phyloP scores from a whole-genome alignment of 1,140 invertebrate species.

The Gonioctena quinquepunctata region DNA sequence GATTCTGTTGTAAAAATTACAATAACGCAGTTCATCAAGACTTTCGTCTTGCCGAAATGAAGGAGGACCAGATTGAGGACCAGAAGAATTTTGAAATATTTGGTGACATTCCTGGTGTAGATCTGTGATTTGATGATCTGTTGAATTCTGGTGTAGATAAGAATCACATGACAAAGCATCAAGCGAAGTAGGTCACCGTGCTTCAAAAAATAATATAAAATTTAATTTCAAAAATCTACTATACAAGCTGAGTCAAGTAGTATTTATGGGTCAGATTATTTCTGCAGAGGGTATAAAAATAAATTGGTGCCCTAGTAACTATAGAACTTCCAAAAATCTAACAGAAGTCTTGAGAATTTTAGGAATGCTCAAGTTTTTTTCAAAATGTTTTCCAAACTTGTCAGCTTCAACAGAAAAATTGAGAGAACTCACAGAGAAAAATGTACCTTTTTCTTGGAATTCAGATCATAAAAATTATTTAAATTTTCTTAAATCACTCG shows the following conservation, averaged over 20 bases:
- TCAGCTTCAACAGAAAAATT: slow-evolving; percentile 19
- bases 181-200: too few species aligned
- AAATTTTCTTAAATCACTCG: too few species aligned
- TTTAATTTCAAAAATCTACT: slow-evolving; percentile 49
- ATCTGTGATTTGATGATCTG: too few species aligned
- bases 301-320: slow-evolving; percentile 32
- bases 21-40: too few species aligned
- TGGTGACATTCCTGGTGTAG: too few species aligned
- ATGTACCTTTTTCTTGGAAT: slow-evolving; percentile 26
- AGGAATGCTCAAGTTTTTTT: slow-evolving; percentile 43
- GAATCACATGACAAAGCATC: too few species aligned
- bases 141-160: too few species aligned
- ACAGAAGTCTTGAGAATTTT: slow-evolving; percentile 43
- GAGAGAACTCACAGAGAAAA: slow-evolving; percentile 19
- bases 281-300: slow-evolving; percentile 36
- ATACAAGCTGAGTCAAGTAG: slow-evolving; percentile 43
- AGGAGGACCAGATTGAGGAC: too few species aligned
- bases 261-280: slow-evolving; percentile 51
- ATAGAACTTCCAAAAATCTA: slow-evolving; percentile 28
- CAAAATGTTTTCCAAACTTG: slow-evolving; percentile 35
- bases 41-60: too few species aligned
- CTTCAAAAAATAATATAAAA: slow-evolving; percentile 45
- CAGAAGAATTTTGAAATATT: too few species aligned
- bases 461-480: too few species aligned
- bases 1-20: too few species aligned